These are phyloP conservation scores for Tonatia bakeri DNA, from an alignment of 2,113 vertebrate genomes.

Conservation along the genomic window DNA sequence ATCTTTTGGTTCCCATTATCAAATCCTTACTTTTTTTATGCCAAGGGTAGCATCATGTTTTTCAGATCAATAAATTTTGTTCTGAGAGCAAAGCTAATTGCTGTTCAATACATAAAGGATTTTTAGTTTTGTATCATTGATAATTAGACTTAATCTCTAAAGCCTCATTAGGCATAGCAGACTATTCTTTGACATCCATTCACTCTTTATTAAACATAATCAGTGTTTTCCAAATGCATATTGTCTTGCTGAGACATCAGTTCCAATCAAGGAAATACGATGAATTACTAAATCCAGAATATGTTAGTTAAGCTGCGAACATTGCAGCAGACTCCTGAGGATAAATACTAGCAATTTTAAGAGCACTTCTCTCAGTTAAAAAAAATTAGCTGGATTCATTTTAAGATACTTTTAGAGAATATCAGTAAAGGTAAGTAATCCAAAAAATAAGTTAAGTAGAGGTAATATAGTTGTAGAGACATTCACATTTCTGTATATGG, in stretches of 20 bases:
- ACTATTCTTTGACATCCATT: constrained; percentile 57
- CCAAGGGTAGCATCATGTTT: constrained; percentile 17
- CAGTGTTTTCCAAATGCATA: constrained; percentile 53
- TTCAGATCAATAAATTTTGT: constrained; percentile 32
- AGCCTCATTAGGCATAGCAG: constrained; percentile 43
- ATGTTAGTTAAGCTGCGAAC: constrained; percentile 2
- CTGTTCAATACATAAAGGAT: constrained; percentile 40
- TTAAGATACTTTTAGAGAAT: constrained; percentile 26
- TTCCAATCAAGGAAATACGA: constrained; percentile 50
- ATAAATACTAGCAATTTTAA: constrained; percentile 9
- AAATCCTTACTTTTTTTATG: neutral
- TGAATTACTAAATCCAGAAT: constrained; percentile 38
- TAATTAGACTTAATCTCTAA: constrained; percentile 59
- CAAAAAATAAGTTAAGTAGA: constrained; percentile 4
- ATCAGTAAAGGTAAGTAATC: constrained; percentile 57
- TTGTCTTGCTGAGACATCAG: constrained; percentile 52
- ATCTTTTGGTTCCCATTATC: neutral
- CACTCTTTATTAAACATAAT: constrained; percentile 61
- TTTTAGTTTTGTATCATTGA: constrained; percentile 56
- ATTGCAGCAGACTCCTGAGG: neutral
- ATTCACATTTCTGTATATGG: neutral
- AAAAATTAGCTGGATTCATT: constrained; percentile 20
- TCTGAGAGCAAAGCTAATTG: constrained; percentile 47
- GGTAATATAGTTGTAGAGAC: neutral
- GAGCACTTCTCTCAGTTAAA: constrained; percentile 2